A percentile compares a stretch with the other conserved stretches of the same genome.
These are phyloP conservation scores for Aphyosemion australe DNA, from an alignment of 2,113 vertebrate genomes.

Conservation along the genomic window DNA sequence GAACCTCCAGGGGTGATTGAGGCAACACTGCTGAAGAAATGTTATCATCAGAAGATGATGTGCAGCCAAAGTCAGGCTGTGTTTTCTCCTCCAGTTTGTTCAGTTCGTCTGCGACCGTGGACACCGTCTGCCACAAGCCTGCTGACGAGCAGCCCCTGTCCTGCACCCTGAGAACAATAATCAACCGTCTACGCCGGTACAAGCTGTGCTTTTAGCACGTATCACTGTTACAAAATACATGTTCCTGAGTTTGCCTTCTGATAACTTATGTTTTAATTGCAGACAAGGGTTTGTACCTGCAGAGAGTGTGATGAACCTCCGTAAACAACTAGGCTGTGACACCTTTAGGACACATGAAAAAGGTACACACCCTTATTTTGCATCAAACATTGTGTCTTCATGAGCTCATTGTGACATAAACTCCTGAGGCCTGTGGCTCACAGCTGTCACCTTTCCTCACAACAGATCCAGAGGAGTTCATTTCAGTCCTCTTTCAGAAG, in stretches of 20 bases:
- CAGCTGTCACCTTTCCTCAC: not conserved
- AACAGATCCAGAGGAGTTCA: conserved; percentile 83
- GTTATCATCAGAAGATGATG: no score
- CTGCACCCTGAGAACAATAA: conserved; percentile 76
- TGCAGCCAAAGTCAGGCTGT: conserved; percentile 4
- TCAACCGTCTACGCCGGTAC: conserved; percentile 82
- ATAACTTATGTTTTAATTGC: conserved; percentile 21
- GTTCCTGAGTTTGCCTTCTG: conserved; percentile 1
- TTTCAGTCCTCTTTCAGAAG: conserved; percentile 78
- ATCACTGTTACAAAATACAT: not conserved
- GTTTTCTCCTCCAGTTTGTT: conserved; percentile 75
- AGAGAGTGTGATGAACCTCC: conserved; percentile 81
- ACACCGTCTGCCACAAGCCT: conserved; percentile 69
- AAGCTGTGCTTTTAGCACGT: not conserved
- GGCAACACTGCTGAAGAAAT: not conserved
- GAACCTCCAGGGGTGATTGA: not conserved
- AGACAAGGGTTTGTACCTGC: conserved; percentile 83
- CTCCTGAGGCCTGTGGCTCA: not conserved
- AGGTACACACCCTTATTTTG: conserved; percentile 56
- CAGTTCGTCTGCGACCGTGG: conserved; percentile 75
- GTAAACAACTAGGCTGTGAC: conserved; percentile 80
- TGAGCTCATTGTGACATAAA: not conserved
- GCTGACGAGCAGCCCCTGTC: conserved; percentile 61
- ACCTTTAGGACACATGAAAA: conserved; percentile 82
- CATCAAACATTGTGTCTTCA: not conserved